Evolutionary conservation across 2,888 invertebrate genomes (phyloP), one percentile per base, ranked within the genome.

Genomic region (Chalcis sispes): DNA sequence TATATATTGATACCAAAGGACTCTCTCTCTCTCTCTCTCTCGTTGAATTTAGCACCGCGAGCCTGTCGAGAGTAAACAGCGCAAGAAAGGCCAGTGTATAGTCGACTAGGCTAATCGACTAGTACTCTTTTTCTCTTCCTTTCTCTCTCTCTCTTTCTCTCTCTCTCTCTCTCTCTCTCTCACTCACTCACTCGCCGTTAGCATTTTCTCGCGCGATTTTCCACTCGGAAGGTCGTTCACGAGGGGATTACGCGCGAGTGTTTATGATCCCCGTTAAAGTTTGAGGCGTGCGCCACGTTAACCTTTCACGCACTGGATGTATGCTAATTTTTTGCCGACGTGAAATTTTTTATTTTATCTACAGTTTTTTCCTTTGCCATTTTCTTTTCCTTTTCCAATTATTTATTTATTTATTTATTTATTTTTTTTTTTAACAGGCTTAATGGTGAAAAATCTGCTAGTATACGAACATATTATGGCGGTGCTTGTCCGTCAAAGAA

Each of bases 231-330:
- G 23, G 2, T 25, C 54, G 27, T 18, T 58, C 64, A 10, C 5
- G 48, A 42, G 52, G 66, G 7, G 36, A 61, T 67, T 73, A 61
- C 59, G 48, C 15, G 4, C 46, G 59, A 52, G 23, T 52, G 61
- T 59, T 73, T 66, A 73, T 67, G 66, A 36, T 48, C 20, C 36
- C 67, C 66, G 61, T 73, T 73, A 59, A 73, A 58, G 66, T 71
- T 71, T 29, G 50, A 61, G 54, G 40, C 36, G 4, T 10, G 29
- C 32, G 32, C 32, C 32, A 32, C 3, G 32, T 8, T 15, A 1
- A 23, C 18, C 25, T 18, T 15, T 7, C 15, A 7, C 7, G 20
- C 1, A 36, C 48, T 56, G 40, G 20, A 56, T 36, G 48, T 72
- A 72, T 72, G 72, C 56, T 65, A 58, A 72, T 65, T 65, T 66